Conservation (phyloP, 2,113 vertebrate species). For the Chamaea fasciata region DNA sequence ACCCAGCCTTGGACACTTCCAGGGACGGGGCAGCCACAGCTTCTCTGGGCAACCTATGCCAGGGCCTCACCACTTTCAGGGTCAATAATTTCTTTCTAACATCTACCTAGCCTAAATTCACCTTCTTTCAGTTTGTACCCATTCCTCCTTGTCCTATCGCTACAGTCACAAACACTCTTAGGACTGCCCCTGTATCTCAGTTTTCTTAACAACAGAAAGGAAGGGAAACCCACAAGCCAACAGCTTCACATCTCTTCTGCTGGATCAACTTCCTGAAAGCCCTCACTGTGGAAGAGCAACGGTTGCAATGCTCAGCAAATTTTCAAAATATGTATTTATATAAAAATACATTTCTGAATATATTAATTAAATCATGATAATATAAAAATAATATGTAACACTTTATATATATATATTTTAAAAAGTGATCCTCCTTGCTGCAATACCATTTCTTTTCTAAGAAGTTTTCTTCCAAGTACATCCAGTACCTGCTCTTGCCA, state of each 20-base stretch:
- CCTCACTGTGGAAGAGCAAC: background rate
- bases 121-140: background rate
- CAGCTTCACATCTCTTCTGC: background rate
- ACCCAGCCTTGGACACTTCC: background rate
- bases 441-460: background rate
- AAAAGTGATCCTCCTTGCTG: background rate
- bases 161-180: background rate
- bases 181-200: background rate
- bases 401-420: background rate
- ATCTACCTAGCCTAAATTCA: background rate
- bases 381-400: accelerated
- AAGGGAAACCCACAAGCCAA: background rate
- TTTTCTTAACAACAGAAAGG: background rate
- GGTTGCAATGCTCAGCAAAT: background rate
- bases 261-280: background rate
- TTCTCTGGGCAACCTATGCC: background rate
- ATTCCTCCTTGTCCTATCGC: background rate
- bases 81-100: background rate
- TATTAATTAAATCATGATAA: background rate
- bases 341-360: background rate
- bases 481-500: background rate
- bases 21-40: background rate
- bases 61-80: accelerated
- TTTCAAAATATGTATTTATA: background rate
- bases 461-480: background rate